phyloP scores from a whole-genome alignment of 1,140 invertebrate species.

The Drosophila guanche region DNA sequence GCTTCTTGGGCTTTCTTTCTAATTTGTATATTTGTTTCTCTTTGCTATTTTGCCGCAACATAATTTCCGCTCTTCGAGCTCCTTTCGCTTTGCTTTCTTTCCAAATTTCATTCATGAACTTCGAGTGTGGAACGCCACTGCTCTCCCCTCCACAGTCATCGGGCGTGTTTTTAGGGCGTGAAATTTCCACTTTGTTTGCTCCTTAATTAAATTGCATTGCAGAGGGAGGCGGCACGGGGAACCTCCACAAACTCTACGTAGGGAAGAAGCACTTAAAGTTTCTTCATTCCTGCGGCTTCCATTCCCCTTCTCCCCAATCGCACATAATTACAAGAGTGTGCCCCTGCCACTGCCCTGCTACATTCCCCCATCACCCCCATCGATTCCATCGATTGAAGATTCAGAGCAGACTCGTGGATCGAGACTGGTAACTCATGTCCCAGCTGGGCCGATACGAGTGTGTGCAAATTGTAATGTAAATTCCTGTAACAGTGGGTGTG shows the following conservation, averaged over 20 bases:
- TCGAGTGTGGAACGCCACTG: slow-evolving; percentile 10
- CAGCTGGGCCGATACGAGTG: neutral
- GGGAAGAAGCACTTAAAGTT: slow-evolving; percentile 69
- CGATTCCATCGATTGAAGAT: slow-evolving; percentile 27
- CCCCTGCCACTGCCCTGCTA: neutral
- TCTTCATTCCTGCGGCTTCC: slow-evolving; percentile 34
- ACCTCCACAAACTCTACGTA: too few relatives aligned
- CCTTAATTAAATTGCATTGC: slow-evolving; percentile 78
- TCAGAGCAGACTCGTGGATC: slow-evolving; percentile 3
- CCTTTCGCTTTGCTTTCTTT: slow-evolving; percentile 23
- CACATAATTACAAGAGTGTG: slow-evolving; percentile 44
- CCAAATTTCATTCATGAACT: slow-evolving; percentile 57
- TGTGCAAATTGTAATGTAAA: slow-evolving; percentile 26
- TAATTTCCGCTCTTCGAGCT: slow-evolving; percentile 67
- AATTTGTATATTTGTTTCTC: slow-evolving; percentile 47
- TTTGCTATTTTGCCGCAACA: slow-evolving; percentile 63
- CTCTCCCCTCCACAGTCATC: neutral
- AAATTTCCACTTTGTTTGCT: slow-evolving; percentile 70
- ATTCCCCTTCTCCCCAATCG: slow-evolving; percentile 20
- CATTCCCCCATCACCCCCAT: neutral
- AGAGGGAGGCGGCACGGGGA: slow-evolving; percentile 3
- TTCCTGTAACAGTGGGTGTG: slow-evolving; percentile 15
- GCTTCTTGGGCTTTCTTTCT: slow-evolving; percentile 23
- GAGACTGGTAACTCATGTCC: slow-evolving; percentile 22
- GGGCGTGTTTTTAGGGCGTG: slow-evolving; percentile 47